Evolutionary conservation across 2,113 vertebrate genomes (phyloP).

Genomic region (Silurus glanis): DNA sequence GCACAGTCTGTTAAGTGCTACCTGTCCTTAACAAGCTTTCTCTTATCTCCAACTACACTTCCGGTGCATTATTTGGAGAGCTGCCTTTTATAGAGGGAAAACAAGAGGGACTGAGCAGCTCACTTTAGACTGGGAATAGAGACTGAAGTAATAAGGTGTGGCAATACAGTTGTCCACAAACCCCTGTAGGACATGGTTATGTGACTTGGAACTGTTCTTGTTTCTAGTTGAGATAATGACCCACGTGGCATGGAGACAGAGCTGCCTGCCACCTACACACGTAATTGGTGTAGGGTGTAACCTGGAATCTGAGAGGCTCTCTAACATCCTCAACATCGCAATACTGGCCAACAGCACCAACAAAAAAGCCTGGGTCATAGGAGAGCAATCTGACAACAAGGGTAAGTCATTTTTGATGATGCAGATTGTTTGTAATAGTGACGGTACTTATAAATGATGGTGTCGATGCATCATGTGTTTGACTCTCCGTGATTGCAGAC

Average conservation of each 20-base stretch:
- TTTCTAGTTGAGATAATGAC: constrained; percentile 91
- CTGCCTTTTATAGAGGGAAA: not conserved
- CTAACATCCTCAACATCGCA: constrained; percentile 75
- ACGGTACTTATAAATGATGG: not conserved
- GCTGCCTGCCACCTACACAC: constrained; percentile 77
- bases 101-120: not conserved
- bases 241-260: constrained; percentile 91
- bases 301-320: constrained; percentile 86
- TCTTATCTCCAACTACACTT: not conserved
- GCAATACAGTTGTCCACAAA: too few relatives aligned
- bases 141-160: not conserved
- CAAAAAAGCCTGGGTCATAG: constrained; percentile 85
- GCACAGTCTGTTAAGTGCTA: not conserved
- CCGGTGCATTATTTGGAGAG: not conserved
- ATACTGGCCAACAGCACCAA: constrained; percentile 72
- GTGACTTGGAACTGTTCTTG: constrained; percentile 13
- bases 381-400: constrained; percentile 91
- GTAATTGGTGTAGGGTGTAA: constrained; percentile 93
- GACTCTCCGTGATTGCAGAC: not conserved
- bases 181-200: not conserved
- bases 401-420: constrained; percentile 68
- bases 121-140: not conserved
- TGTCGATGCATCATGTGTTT: not conserved
- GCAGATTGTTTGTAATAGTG: not conserved
- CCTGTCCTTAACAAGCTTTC: not conserved